Conservation (phyloP, 2,797 vertebrate genomes). For the Siniperca obscura region DNA sequence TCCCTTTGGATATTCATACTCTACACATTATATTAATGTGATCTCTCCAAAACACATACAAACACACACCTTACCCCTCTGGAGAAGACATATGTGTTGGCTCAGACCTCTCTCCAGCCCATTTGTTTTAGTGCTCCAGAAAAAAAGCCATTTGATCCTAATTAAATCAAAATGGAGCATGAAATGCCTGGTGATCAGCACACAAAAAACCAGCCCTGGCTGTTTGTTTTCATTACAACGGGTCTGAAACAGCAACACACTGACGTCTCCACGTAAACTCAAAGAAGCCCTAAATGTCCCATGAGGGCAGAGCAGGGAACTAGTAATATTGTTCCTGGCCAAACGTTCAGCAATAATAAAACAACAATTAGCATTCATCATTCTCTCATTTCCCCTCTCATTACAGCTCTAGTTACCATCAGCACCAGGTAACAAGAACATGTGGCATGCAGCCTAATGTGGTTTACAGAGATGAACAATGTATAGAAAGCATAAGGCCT, state of each 20-base stretch:
- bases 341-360: constrained; percentile 72
- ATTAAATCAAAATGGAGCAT: constrained; percentile 83
- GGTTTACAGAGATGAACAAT: constrained; percentile 66
- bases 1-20: constrained; percentile 18
- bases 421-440: constrained; percentile 72
- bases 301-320: constrained; percentile 29
- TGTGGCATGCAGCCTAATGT: constrained; percentile 61
- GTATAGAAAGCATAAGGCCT: constrained; percentile 39
- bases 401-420: constrained; percentile 68
- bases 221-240: constrained; percentile 76
- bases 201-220: constrained; percentile 53
- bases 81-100: constrained; percentile 68
- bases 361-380: constrained; percentile 75
- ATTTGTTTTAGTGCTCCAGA: constrained; percentile 69
- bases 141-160: constrained; percentile 76
- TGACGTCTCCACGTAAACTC: constrained; percentile 66
- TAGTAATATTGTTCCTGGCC: constrained; percentile 64
- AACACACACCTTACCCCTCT: constrained; percentile 51
- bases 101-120: constrained; percentile 58
- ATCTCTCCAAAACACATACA: constrained; percentile 33
- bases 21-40: constrained; percentile 27
- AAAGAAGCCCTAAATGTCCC: constrained; percentile 52
- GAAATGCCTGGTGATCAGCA: constrained; percentile 73
- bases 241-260: constrained; percentile 59
- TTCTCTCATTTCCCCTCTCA: constrained; percentile 73